Conservation (phyloP, 1,140 invertebrate species). For the Thaumetopoea pityocampa region DNA sequence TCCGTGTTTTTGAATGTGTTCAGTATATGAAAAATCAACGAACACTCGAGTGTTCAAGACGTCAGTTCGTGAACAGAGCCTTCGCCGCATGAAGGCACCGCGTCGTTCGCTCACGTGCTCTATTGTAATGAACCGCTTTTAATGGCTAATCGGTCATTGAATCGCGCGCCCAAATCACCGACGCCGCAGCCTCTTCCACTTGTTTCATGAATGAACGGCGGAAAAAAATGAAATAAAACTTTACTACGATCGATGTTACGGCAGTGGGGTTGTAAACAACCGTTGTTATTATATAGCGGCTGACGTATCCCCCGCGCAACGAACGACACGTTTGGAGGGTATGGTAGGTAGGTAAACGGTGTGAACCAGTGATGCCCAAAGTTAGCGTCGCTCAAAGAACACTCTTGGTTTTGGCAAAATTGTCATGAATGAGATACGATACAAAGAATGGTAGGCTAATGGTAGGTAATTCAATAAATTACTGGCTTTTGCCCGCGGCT, state of each 20-base stretch:
- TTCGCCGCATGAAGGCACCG: conserved; percentile 52
- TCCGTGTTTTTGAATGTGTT: no score
- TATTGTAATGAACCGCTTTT: conserved; percentile 58
- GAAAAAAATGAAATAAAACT: conserved; percentile 37
- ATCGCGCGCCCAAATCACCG: conserved; percentile 50
- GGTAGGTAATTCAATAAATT: no score
- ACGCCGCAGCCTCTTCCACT: conserved; percentile 51
- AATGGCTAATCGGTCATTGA: conserved; percentile 60
- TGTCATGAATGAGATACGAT: no score
- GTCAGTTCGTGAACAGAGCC: conserved; percentile 27
- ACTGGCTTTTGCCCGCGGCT: no score
- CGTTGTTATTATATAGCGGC: conserved; percentile 14
- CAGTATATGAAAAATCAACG: no score
- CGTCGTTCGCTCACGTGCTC: conserved; percentile 46
- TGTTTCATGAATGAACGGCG: conserved; percentile 57
- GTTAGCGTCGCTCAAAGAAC: no score
- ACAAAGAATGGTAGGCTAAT: no score
- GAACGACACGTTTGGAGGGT: conserved; percentile 4
- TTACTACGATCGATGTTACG: conserved; percentile 36
- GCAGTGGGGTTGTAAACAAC: conserved; percentile 18
- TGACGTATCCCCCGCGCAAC: conserved; percentile 10
- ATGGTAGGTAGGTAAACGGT: no score
- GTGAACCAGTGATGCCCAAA: no score
- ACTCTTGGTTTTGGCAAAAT: no score
- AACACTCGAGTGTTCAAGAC: no score